phyloP scores from a whole-genome alignment of 53 echinoderm and acorn worm genomes.

The Temnopleurus reevesii region DNA sequence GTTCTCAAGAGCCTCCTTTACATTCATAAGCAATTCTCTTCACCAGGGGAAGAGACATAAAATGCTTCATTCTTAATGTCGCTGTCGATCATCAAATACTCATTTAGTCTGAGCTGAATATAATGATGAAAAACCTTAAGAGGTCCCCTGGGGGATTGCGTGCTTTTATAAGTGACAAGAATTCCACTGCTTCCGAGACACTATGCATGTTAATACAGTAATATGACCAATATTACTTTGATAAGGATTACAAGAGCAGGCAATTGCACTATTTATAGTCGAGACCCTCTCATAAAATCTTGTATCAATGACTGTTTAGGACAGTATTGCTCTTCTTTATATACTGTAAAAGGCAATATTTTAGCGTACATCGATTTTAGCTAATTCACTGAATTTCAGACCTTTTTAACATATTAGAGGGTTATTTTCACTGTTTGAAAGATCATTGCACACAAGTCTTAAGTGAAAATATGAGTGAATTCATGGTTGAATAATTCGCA shows the following conservation, averaged over 20 bases:
- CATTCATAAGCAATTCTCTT: background rate
- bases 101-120: slow-evolving; percentile 10
- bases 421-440: no score
- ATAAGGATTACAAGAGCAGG: background rate
- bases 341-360: no score
- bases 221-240: background rate
- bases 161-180: background rate
- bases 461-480: no score
- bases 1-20: background rate
- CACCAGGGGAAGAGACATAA: background rate
- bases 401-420: no score
- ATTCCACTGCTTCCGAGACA: background rate
- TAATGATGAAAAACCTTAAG: slow-evolving; percentile 8
- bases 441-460: no score
- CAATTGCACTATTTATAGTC: background rate
- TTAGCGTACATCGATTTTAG: no score
- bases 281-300: background rate
- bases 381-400: no score
- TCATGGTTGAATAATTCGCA: no score
- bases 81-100: slow-evolving; percentile 22
- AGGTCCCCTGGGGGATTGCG: background rate
- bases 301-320: no score
- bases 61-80: background rate
- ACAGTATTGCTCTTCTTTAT: no score
- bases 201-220: background rate